These are phyloP conservation scores for Callyntrura guangdongensis DNA, from an alignment of 2,888 invertebrate genomes.

Conservation along the genomic window DNA sequence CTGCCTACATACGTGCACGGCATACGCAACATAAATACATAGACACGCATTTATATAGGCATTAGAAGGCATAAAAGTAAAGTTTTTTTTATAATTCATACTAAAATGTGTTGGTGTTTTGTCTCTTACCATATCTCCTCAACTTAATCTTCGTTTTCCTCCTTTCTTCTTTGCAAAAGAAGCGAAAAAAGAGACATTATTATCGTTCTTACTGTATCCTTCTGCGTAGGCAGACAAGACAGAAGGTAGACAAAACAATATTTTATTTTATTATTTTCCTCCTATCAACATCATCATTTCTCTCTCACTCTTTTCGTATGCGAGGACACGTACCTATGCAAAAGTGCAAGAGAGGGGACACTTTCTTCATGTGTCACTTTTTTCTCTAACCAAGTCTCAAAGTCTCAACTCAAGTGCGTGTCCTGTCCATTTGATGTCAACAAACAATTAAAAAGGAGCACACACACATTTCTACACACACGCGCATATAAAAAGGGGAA, in stretches of 20 bases:
- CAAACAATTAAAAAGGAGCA: conserved; percentile 62
- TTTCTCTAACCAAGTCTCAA: too few species aligned
- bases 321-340: conserved; percentile 33
- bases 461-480: conserved; percentile 59
- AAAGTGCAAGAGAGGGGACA: conserved; percentile 6
- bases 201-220: too few species aligned
- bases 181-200: conserved; percentile 35
- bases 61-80: conserved; percentile 19
- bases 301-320: conserved; percentile 18
- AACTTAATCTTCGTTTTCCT: conserved; percentile 29
- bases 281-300: conserved; percentile 16
- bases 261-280: neutral
- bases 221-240: conserved; percentile 65
- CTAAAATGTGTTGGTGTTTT: conserved; percentile 17
- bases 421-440: conserved; percentile 52
- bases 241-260: conserved; percentile 40
- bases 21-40: too few species aligned
- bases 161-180: conserved; percentile 17
- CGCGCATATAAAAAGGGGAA: conserved; percentile 45
- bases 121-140: conserved; percentile 23
- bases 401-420: conserved; percentile 46
- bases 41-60: too few species aligned
- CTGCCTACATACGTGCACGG: conserved; percentile 15
- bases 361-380: conserved; percentile 52
- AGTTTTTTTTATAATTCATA: conserved; percentile 47